Evolutionary conservation across 2,797 vertebrate genomes (phyloP).

Genomic region (Champsocephalus esox): DNA sequence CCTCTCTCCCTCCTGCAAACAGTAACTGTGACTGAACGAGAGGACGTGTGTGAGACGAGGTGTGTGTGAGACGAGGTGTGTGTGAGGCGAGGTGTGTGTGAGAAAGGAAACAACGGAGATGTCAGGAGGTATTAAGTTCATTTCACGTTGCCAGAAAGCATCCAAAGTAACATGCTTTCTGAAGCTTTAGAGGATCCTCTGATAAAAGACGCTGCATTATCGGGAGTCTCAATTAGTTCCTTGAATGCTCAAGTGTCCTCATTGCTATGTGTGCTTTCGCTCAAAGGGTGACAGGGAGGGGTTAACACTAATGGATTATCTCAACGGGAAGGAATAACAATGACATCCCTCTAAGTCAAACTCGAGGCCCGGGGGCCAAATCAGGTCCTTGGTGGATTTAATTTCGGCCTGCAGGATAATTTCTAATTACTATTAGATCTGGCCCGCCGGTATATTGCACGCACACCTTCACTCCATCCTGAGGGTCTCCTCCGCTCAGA

Average conservation of each 20-base stretch:
- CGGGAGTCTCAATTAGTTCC: constrained; percentile 42
- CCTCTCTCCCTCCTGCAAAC: constrained; percentile 21
- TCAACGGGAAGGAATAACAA: neutral
- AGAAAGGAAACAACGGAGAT: constrained; percentile 45
- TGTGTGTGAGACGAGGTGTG: constrained; percentile 28
- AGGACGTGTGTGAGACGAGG: constrained; percentile 29
- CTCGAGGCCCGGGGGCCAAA: too few relatives aligned
- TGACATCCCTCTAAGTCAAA: neutral
- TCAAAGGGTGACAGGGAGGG: neutral
- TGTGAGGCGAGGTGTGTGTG: constrained; percentile 40
- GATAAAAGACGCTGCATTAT: neutral
- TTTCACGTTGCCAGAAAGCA: neutral
- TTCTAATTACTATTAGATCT: too few relatives aligned
- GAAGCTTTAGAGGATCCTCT: neutral
- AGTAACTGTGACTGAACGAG: constrained; percentile 41
- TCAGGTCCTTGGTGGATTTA: too few relatives aligned
- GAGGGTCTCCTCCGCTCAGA: too few relatives aligned
- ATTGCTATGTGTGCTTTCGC: constrained; percentile 24
- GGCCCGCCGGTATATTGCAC: too few relatives aligned
- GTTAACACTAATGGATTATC: neutral
- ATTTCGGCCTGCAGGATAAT: too few relatives aligned
- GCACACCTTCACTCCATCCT: too few relatives aligned
- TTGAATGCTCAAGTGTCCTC: constrained; percentile 40
- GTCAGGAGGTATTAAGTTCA: constrained; percentile 29
- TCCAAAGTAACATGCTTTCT: constrained; percentile 15